phyloP scores from a whole-genome alignment of 2,888 invertebrate genomes.

The Tethea ocularis region DNA sequence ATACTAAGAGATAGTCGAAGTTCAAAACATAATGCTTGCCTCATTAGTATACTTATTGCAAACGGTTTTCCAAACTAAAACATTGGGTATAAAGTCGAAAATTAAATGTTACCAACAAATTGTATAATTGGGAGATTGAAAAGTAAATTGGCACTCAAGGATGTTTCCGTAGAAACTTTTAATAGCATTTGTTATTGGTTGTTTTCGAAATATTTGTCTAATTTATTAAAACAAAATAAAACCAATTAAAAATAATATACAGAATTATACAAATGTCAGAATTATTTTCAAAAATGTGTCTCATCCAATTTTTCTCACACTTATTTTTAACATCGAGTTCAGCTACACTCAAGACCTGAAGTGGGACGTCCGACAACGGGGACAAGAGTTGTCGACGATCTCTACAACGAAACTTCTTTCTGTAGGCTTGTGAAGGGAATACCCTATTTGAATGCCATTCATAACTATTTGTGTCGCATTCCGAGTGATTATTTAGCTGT shows the following conservation, averaged over 20 bases:
- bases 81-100: not conserved
- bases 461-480: conserved; percentile 21
- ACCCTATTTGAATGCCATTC: conserved; percentile 38
- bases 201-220: not conserved
- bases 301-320: conserved; percentile 37
- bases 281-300: conserved; percentile 24
- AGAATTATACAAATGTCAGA: not conserved
- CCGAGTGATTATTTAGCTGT: not conserved
- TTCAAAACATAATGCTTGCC: not conserved
- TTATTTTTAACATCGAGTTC: conserved; percentile 48
- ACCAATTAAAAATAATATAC: too few species aligned
- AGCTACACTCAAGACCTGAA: conserved; percentile 38
- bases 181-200: not conserved
- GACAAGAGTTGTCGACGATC: conserved; percentile 51
- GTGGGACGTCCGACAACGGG: conserved; percentile 45
- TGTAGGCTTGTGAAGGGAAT: conserved; percentile 27
- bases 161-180: not conserved
- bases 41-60: not conserved
- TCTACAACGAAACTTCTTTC: conserved; percentile 41
- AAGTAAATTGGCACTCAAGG: not conserved
- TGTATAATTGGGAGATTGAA: not conserved
- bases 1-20: too few species aligned
- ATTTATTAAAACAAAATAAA: too few species aligned
- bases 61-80: not conserved
- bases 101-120: not conserved